Evolutionary conservation across 2,113 vertebrate species (phyloP).

Genomic region (Antechinus flavipes): DNA sequence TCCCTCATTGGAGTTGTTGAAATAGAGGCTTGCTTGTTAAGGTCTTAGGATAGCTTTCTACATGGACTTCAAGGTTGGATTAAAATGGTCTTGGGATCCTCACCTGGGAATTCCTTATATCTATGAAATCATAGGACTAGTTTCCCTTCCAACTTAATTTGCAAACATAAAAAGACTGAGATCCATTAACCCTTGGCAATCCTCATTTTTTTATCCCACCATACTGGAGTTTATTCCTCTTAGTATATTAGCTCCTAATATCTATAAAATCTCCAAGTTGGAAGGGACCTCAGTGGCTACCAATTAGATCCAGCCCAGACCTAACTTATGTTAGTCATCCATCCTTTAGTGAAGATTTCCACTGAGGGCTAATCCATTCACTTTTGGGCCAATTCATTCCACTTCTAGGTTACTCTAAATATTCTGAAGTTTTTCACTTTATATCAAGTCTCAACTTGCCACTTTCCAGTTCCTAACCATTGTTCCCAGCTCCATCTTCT

Average conservation of each 20-base stretch:
- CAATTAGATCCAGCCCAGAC: background rate
- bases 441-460: background rate
- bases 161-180: background rate
- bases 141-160: background rate
- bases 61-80: background rate
- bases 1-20: background rate
- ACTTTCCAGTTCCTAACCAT: background rate
- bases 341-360: background rate
- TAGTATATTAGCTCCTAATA: background rate
- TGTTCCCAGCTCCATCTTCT: background rate
- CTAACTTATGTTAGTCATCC: background rate
- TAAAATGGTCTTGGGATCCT: background rate
- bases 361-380: background rate
- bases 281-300: background rate
- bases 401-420: background rate
- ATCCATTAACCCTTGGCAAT: background rate
- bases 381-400: background rate
- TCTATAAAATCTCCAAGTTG: background rate
- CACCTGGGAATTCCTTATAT: background rate
- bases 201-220: background rate
- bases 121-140: background rate
- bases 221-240: constrained; percentile 23
- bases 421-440: constrained; percentile 9
- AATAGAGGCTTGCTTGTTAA: background rate
- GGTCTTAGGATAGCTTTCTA: background rate